Base-by-base conservation (phyloP, 1,140 invertebrate species). In the Atopsyche davidsoni region DNA sequence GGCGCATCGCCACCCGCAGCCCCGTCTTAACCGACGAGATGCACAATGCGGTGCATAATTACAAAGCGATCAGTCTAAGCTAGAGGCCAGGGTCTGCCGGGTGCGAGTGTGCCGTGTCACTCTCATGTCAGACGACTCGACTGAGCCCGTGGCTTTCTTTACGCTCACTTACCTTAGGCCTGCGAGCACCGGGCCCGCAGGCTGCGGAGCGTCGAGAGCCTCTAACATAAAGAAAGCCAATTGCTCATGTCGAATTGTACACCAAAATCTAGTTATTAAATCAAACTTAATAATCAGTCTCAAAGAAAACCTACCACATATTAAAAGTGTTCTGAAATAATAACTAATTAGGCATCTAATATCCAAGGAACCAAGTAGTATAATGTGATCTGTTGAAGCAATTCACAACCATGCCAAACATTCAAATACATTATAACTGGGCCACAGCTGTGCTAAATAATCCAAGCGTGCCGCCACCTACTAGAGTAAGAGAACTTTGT, bases 381-480 rank as follows among this genome's bases (percentile, higher is more conserved):
- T 38, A 42, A 53, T 54, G 51, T 58, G 56, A 54, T 53, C 46
- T 54, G 25, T 54, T 54, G 48, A 58, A 58, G 56, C 56, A 58
- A 53, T 54, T 58, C 56, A 58, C 56, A 49, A 58, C 56, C 56
- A 58, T 58, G 56, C 56, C 51, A 58, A 58, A 58, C 56, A 58
- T 58, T 58, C 56, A 53, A 58, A 46, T 58, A 58, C 56, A 51
- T 46, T 51, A 58, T 58, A 54, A 58, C 40, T 58, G 56, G 56
- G 56, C 56, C 51, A 54, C 51, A 53, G 56, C 56, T 58, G 56
- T 58, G 56, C 56, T 58, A 53, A 58, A 46, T 51, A 44, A 52
- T 52, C 48, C 47, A 58, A 58, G 56, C 51, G 56, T 57, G 51
- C 48, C 56, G 47, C 40, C 46, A 40, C 41, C 56, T 36, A 17